Conservation (phyloP, 1,140 invertebrate species). For the Anagrus nilaparvatae region DNA sequence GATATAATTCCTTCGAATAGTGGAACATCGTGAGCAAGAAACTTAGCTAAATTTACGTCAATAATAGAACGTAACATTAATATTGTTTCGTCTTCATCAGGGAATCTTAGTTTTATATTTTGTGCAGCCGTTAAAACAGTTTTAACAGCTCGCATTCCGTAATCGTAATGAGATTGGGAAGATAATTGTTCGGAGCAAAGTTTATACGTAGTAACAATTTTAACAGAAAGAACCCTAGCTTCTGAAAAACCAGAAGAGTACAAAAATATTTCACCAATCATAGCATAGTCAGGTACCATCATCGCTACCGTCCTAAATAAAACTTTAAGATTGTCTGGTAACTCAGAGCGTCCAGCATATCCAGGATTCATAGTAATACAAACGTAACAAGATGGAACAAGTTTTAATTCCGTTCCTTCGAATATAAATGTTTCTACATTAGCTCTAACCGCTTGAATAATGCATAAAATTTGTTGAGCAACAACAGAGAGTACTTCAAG, state of each 20-base stretch:
- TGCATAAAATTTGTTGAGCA: conserved; percentile 73
- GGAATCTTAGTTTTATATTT: conserved; percentile 74
- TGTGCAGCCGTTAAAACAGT: conserved; percentile 76
- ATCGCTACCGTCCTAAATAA: conserved; percentile 87
- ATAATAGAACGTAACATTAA: conserved; percentile 74
- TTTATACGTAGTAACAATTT: conserved; percentile 82
- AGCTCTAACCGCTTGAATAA: conserved; percentile 67
- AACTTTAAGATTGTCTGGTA: conserved; percentile 86
- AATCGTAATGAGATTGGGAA: conserved; percentile 82
- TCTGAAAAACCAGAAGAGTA: conserved; percentile 82
- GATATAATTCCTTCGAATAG: conserved; percentile 86
- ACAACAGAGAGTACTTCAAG: conserved; percentile 77
- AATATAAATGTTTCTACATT: conserved; percentile 65
- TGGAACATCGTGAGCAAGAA: conserved; percentile 78
- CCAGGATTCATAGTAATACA: conserved; percentile 94
- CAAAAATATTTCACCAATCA: conserved; percentile 84
- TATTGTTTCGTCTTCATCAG: conserved; percentile 69
- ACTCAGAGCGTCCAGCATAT: conserved; percentile 74
- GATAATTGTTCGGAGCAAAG: conserved; percentile 85
- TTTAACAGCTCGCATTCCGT: conserved; percentile 79
- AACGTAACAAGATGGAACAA: conserved; percentile 76
- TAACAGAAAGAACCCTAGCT: conserved; percentile 69
- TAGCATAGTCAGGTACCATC: conserved; percentile 90
- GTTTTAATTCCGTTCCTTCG: conserved; percentile 68
- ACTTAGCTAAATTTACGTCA: conserved; percentile 90